These are phyloP conservation scores for Chionoecetes opilio DNA, from an alignment of 1,140 invertebrate genomes.

Conservation along the genomic window DNA sequence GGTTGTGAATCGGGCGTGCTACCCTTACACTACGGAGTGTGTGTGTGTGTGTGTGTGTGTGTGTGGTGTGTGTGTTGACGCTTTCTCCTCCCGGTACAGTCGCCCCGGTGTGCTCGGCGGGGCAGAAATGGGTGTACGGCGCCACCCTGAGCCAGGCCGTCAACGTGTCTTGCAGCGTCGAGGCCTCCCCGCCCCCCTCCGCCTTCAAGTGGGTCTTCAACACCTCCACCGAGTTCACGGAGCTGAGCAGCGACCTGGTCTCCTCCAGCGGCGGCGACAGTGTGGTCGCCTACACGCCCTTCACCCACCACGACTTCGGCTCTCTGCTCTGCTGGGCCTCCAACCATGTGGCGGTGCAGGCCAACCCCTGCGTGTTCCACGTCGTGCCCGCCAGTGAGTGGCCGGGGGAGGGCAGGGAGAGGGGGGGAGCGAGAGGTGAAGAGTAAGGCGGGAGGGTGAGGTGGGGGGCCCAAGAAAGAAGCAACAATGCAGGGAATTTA, in stretches of 20 bases:
- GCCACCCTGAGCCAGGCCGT: slow-evolving; percentile 69
- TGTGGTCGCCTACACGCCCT: slow-evolving; percentile 89
- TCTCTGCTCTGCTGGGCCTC: slow-evolving; percentile 87
- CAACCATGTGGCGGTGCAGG: slow-evolving; percentile 88
- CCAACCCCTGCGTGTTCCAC: slow-evolving; percentile 88
- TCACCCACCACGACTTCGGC: slow-evolving; percentile 91
- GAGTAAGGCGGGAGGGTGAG: too few species aligned
- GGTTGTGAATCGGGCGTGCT: too few species aligned
- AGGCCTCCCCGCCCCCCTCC: slow-evolving; percentile 69
- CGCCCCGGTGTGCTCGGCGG: slow-evolving; percentile 68
- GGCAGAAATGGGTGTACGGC: slow-evolving; percentile 79
- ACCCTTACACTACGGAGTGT: too few species aligned
- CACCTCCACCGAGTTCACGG: slow-evolving; percentile 74
- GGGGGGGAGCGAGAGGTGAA: neutral
- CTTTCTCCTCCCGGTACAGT: neutral
- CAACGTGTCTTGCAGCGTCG: slow-evolving; percentile 76
- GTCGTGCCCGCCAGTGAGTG: slow-evolving; percentile 85
- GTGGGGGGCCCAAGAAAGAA: neutral
- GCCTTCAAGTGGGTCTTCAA: slow-evolving; percentile 79
- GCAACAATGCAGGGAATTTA: too few species aligned
- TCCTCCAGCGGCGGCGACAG: slow-evolving; percentile 54
- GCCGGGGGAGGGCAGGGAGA: neutral
- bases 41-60: too few species aligned
- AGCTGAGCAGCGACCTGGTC: slow-evolving; percentile 63
- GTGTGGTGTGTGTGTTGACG: too few species aligned